Conservation (phyloP, 2,888 invertebrate genomes). For the Chironomus riparius region DNA sequence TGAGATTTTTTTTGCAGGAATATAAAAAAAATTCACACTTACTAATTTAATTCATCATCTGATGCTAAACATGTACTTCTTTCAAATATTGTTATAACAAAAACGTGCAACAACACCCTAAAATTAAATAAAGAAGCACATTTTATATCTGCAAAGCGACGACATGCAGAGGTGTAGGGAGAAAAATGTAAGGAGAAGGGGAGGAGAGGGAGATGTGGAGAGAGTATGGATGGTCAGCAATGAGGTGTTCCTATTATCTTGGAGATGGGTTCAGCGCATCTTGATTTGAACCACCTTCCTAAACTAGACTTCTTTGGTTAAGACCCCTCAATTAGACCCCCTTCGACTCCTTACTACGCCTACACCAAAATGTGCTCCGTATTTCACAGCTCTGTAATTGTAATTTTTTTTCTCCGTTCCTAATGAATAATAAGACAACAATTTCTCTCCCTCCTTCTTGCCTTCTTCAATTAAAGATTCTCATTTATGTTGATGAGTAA, state of each 20-base stretch:
- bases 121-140: neutral
- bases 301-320: too few relatives aligned
- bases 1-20: too few relatives aligned
- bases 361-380: neutral
- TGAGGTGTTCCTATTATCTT: too few relatives aligned
- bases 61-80: neutral
- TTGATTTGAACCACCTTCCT: too few relatives aligned
- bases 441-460: neutral
- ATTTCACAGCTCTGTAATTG: neutral
- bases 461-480: neutral
- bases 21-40: too few relatives aligned
- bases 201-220: too few relatives aligned
- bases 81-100: neutral
- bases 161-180: too few relatives aligned
- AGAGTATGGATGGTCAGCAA: too few relatives aligned
- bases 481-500: neutral
- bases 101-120: slow-evolving; percentile 1
- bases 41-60: neutral
- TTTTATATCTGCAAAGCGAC: neutral
- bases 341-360: too few relatives aligned
- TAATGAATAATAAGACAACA: neutral
- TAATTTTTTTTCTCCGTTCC: neutral
- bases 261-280: too few relatives aligned
- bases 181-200: too few relatives aligned
- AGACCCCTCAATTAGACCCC: too few relatives aligned